Conservation (phyloP, 1,140 invertebrate genomes). For the Drosophila trapezifrons region DNA sequence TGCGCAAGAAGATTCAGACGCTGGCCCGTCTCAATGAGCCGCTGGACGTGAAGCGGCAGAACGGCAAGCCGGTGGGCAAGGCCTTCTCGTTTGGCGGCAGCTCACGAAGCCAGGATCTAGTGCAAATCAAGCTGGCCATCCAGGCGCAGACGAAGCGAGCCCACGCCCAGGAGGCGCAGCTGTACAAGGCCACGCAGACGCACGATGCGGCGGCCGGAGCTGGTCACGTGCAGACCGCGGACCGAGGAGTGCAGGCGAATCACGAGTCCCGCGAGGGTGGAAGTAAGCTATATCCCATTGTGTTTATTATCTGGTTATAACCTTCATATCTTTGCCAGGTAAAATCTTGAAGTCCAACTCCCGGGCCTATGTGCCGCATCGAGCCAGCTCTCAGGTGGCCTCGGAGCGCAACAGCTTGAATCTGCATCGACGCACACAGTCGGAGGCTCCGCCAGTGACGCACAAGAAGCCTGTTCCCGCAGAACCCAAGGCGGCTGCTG, state of each 20-base stretch:
- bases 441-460: constrained; percentile 67
- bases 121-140: constrained; percentile 86
- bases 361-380: constrained; percentile 72
- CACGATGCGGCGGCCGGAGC: constrained; percentile 42
- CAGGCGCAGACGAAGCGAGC: constrained; percentile 85
- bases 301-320: neutral
- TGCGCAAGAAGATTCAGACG: constrained; percentile 87
- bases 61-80: constrained; percentile 69
- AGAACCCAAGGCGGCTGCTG: constrained; percentile 4
- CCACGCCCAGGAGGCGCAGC: constrained; percentile 71
- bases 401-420: constrained; percentile 66
- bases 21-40: constrained; percentile 85
- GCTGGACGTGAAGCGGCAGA: constrained; percentile 70
- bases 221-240: constrained; percentile 66
- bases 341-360: constrained; percentile 73
- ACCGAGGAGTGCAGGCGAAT: constrained; percentile 76
- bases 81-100: constrained; percentile 76
- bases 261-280: constrained; percentile 69
- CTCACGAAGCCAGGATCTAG: constrained; percentile 85
- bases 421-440: constrained; percentile 73
- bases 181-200: constrained; percentile 79
- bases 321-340: constrained; percentile 1
- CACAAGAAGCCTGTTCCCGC: constrained; percentile 33
- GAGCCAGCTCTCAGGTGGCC: constrained; percentile 63
- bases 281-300: constrained; percentile 35